phyloP scores from a whole-genome alignment of 2,797 vertebrate genomes.

The Hirundo rustica region DNA sequence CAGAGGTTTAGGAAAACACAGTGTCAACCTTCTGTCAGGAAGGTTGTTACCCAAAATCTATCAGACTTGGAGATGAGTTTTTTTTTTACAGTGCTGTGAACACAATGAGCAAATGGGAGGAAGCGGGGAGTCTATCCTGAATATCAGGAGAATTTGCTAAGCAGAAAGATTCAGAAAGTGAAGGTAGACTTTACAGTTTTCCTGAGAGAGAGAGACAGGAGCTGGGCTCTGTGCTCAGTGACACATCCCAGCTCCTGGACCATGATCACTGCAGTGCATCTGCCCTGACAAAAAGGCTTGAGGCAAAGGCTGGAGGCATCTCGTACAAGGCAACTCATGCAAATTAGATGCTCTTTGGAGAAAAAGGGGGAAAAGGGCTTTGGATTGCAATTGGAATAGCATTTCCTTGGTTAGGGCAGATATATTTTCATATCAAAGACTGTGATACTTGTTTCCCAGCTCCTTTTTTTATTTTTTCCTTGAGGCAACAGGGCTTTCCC shows the following conservation, averaged over 20 bases:
- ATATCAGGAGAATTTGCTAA: not conserved
- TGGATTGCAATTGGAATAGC: not conserved
- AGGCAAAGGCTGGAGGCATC: not conserved
- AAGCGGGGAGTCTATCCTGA: not conserved
- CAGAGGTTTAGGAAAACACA: not conserved
- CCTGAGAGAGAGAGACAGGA: not conserved
- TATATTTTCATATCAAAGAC: constrained; percentile 35
- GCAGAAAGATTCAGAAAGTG: not conserved
- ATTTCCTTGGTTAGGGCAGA: not conserved
- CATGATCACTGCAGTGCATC: not conserved
- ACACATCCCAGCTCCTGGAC: not conserved
- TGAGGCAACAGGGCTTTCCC: not conserved
- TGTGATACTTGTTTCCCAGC: not conserved
- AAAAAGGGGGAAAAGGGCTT: not conserved
- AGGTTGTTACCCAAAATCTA: not conserved
- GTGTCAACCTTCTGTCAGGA: not conserved
- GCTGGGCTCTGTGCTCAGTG: not conserved
- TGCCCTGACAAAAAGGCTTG: not conserved
- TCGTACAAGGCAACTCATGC: not conserved
- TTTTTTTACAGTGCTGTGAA: not conserved
- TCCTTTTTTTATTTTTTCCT: not conserved
- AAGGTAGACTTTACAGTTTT: not conserved
- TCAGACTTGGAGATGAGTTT: not conserved
- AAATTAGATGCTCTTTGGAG: not conserved
- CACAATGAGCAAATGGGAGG: not conserved